Evolutionary conservation across 64 coral and sea anemone species (phyloP).

Genomic region (Platygyra sinensis): DNA sequence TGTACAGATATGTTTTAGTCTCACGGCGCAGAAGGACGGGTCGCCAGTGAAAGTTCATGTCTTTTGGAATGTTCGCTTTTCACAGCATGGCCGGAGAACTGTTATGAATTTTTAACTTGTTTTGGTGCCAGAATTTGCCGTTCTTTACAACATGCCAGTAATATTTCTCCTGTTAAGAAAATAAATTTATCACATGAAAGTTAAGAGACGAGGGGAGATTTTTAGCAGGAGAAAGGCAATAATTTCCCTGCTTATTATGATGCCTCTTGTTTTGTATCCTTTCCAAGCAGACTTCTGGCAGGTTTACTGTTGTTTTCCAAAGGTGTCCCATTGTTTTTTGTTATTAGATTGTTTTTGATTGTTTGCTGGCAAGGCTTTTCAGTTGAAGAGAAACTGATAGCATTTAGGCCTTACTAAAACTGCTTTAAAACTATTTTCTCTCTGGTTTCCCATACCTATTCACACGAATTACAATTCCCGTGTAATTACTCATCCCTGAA

Average conservation of each 20-base stretch:
- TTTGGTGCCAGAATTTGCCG: not conserved
- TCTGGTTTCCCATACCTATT: not conserved
- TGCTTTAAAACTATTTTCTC: not conserved
- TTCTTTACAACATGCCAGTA: not conserved
- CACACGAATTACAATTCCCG: not conserved
- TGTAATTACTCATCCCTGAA: not conserved
- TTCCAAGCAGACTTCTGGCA: not conserved
- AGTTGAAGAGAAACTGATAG: not conserved
- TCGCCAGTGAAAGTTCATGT: not conserved
- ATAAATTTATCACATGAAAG: not conserved
- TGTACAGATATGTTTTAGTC: not conserved
- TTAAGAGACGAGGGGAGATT: not conserved
- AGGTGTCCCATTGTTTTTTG: not conserved
- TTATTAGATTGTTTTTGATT: not conserved
- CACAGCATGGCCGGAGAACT: not conserved
- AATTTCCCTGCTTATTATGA: not conserved
- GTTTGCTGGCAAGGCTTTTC: not conserved
- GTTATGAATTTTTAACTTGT: not conserved
- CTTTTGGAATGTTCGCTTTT: not conserved
- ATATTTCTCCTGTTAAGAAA: not conserved
- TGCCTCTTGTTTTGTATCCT: not conserved
- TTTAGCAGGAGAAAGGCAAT: not conserved
- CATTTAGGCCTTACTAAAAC: not conserved
- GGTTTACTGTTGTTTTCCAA: not conserved
- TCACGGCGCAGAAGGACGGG: not conserved